Conservation (phyloP, 2,113 vertebrate genomes). For the Sorex araneus region DNA sequence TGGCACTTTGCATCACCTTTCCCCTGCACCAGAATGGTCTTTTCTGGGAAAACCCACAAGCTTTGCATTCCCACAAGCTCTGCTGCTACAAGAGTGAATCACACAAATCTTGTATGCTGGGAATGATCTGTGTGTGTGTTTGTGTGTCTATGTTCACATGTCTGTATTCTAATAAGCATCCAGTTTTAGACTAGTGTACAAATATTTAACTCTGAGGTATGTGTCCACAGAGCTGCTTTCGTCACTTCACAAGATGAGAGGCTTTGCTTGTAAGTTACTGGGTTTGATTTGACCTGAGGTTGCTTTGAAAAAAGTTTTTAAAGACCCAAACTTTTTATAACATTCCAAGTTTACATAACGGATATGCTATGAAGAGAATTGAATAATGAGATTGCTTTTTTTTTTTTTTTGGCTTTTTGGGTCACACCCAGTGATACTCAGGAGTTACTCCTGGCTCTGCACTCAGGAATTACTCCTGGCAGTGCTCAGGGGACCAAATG, state of each 20-base stretch:
- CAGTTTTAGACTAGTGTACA: conserved; percentile 58
- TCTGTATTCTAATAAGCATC: conserved; percentile 72
- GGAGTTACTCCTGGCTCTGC: no score
- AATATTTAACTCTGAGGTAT: conserved; percentile 73
- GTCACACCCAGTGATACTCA: no score
- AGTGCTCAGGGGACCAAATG: no score
- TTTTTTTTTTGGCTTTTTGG: no score
- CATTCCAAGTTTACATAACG: conserved; percentile 49
- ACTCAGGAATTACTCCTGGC: no score
- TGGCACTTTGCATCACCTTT: conserved; percentile 77
- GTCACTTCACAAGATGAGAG: conserved; percentile 72
- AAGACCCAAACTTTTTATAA: conserved; percentile 45
- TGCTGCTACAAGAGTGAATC: conserved; percentile 79
- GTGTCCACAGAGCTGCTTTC: conserved; percentile 82
- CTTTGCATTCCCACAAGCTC: conserved; percentile 80
- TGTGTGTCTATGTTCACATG: conserved; percentile 16
- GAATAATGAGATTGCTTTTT: conserved; percentile 29
- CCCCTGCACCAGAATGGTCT: conserved; percentile 71
- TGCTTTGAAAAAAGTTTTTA: conserved; percentile 60
- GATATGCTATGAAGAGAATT: conserved; percentile 41
- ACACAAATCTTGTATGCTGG: conserved; percentile 65
- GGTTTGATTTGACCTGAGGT: conserved; percentile 51
- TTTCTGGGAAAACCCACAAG: conserved; percentile 85
- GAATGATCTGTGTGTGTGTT: background rate
- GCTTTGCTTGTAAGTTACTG: conserved; percentile 76